Conservation (phyloP, 2,113 vertebrate species). For the Otocyon megalotis region DNA sequence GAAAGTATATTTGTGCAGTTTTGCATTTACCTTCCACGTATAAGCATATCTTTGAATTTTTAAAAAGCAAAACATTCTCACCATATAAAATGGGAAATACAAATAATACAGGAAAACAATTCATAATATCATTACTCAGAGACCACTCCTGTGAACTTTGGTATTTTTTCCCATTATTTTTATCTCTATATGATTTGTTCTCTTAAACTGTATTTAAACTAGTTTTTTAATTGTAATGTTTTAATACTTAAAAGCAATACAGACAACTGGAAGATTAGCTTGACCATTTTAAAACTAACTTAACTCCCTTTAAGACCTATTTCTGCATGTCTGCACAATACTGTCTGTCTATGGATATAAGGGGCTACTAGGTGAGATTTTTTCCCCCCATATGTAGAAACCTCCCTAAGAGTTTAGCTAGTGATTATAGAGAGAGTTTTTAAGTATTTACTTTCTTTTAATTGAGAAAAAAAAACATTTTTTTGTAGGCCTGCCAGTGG, state of each 20-base stretch:
- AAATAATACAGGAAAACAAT: not conserved
- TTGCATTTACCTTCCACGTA: not conserved
- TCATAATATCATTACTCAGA: not conserved
- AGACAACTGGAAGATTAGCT: not conserved
- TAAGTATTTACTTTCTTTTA: constrained; percentile 10
- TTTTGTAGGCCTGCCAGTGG: constrained; percentile 95
- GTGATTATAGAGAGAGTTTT: not conserved
- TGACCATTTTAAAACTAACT: not conserved
- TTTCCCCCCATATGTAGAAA: not conserved
- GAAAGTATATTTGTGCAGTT: not conserved
- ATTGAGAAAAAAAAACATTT: not conserved
- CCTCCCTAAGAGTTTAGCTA: not conserved
- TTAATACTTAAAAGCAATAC: not conserved
- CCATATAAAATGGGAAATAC: not conserved
- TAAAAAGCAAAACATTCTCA: not conserved
- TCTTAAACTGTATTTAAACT: constrained; percentile 49
- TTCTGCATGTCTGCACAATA: not conserved
- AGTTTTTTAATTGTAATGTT: constrained; percentile 35
- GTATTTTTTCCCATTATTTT: not conserved
- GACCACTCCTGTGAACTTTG: not conserved
- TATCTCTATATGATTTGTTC: constrained; percentile 1
- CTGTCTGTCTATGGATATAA: not conserved
- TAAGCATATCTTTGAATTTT: not conserved
- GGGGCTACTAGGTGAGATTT: not conserved
- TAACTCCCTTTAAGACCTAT: not conserved